A percentile compares a stretch with the other conserved stretches of the same genome.
These are phyloP conservation scores for Bradypodion ventrale DNA, from an alignment of 2,797 vertebrate genomes.

Conservation along the genomic window DNA sequence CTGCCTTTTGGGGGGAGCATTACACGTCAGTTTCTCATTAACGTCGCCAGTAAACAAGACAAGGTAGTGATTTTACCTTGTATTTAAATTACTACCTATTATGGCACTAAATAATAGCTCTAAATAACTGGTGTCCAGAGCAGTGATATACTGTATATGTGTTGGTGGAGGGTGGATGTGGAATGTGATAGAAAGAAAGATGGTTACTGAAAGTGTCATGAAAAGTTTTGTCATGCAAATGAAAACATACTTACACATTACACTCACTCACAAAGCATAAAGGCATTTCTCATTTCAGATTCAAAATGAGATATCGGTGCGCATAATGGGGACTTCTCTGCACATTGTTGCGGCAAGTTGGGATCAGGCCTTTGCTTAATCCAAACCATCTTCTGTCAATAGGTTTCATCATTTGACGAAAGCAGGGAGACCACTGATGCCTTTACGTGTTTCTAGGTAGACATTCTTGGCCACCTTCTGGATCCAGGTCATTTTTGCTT, in stretches of 20 bases:
- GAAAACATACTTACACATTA: conserved; percentile 71
- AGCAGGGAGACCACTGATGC: background rate
- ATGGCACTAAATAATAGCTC: conserved; percentile 81
- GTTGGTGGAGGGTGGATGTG: conserved; percentile 24
- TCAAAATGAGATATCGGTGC: background rate
- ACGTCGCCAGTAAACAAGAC: conserved; percentile 81
- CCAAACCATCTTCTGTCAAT: background rate
- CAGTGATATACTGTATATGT: conserved; percentile 73
- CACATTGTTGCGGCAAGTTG: background rate
- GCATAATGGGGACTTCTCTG: background rate
- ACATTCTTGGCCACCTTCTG: too few relatives aligned
- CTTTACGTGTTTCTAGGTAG: background rate
- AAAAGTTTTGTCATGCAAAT: conserved; percentile 78
- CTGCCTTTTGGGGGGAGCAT: conserved; percentile 77
- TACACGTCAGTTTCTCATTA: conserved; percentile 80
- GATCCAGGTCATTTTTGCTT: too few relatives aligned
- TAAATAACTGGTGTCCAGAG: conserved; percentile 79
- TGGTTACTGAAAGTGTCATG: conserved; percentile 74
- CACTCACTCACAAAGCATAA: conserved; percentile 54
- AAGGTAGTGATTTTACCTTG: conserved; percentile 79
- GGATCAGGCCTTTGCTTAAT: background rate
- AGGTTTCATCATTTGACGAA: background rate
- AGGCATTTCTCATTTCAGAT: background rate
- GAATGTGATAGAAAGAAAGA: conserved; percentile 58
- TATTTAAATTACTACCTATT: conserved; percentile 82